Base-by-base conservation (phyloP, 2,113 vertebrate genomes). In the Rhinopomastus cyanomelas region DNA sequence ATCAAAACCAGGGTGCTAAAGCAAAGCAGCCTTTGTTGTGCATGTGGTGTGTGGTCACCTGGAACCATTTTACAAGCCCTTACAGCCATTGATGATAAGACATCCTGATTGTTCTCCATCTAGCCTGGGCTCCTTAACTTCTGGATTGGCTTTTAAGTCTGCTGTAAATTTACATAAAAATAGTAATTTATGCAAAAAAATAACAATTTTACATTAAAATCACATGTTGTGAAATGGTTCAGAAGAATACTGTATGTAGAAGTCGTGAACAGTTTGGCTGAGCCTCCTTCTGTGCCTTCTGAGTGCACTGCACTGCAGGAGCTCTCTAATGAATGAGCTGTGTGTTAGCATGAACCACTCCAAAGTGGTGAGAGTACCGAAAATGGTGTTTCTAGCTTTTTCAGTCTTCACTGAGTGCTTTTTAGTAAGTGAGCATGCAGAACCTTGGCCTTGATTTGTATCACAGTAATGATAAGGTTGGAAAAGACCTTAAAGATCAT, bases 21-120 rank as follows among this genome's bases (percentile, higher is more conserved):
- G 42, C 57, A 71, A 30, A 71, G 48, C 57, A 88, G 44, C 39
- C 10, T 77, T 68, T 9, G 19, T 18, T 14, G 39, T 44, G 29
- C 19, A 6, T 19, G 3, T 0, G 1, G 4, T n/a, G 9, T 20
- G 66, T 51, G 29, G 17, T 42, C 34, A 9, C 0, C 6, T 21
- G 52, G 59, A 76, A 48, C 20, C 20, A 46, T 13, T 42, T 57
- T 53, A 46, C 22, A 66, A 32, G 11, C 19, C 32, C 15, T 3
- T 8, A 3, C 21, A 30, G 6, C 11, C 22, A 1, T 18, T 27
- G 53, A 12, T 8, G 0, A 37, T 25, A 10, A 51, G 67, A 17
- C 6, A 56, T 52, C 73, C 17, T 49, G 13, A 12, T 57, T 55
- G 4, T 61, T 6, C 3, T 65, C 3, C 36, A 26, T 64, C 29